Conservation (phyloP, 2,797 vertebrate genomes). For the Nannoperca australis region DNA sequence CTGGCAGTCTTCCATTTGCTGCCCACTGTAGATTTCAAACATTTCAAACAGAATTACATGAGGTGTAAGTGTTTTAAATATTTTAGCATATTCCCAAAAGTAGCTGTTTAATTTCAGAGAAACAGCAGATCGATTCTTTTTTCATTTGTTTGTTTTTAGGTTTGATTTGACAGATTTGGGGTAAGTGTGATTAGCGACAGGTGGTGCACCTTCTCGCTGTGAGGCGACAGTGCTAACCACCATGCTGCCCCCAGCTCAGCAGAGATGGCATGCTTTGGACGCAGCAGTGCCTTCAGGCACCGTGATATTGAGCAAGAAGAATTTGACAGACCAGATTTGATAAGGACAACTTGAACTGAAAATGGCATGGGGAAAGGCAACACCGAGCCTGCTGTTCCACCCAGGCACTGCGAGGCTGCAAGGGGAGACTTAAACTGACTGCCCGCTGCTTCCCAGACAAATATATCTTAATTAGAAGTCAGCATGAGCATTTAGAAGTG, state of each 20-base stretch:
- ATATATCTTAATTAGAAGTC: conserved; percentile 18
- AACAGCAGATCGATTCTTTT: neutral
- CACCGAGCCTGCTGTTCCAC: conserved; percentile 32
- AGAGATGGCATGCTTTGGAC: conserved; percentile 19
- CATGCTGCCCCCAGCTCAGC: neutral
- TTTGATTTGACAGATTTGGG: neutral
- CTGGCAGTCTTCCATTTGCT: neutral
- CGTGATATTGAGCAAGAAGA: conserved; percentile 27
- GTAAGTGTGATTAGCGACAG: neutral
- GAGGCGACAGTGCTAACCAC: too few species aligned
- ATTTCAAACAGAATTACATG: conserved; percentile 9
- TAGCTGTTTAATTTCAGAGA: conserved; percentile 1
- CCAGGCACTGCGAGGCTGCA: conserved; percentile 4
- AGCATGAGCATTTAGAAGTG: too few species aligned
- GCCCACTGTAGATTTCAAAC: neutral
- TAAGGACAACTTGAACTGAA: conserved; percentile 53
- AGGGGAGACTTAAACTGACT: conserved; percentile 24
- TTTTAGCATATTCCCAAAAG: neutral
- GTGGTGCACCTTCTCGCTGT: neutral
- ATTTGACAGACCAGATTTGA: conserved; percentile 42
- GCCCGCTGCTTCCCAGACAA: conserved; percentile 22
- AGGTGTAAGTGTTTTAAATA: conserved; percentile 3
- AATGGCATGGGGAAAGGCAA: conserved; percentile 18
- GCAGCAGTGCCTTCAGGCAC: conserved; percentile 18
- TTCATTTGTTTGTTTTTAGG: neutral